phyloP scores from a whole-genome alignment of 1,140 invertebrate genomes.

The Linepithema humile region DNA sequence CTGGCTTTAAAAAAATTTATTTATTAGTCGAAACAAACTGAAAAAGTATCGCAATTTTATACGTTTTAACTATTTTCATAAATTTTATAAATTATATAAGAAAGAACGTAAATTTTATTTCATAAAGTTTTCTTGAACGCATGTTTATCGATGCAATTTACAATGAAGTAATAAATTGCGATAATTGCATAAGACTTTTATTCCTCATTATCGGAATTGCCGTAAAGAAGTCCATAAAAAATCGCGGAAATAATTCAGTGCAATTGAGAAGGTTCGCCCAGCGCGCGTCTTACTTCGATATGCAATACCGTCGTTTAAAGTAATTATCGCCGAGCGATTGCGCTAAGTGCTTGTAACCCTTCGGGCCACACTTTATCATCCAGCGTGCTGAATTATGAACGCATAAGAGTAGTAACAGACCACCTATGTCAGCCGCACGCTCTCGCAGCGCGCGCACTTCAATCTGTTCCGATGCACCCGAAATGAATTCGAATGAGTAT shows the following conservation, averaged over 20 bases:
- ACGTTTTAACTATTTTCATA: background rate
- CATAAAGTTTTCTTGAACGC: too few relatives aligned
- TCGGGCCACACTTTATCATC: background rate
- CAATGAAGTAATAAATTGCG: background rate
- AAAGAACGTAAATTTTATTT: background rate
- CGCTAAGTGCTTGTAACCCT: slow-evolving; percentile 1
- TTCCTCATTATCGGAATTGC: background rate
- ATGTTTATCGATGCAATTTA: too few relatives aligned
- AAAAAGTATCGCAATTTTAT: background rate
- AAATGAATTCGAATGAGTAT: slow-evolving; percentile 44
- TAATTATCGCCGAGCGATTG: background rate
- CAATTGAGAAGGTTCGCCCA: background rate
- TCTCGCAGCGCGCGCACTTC: background rate
- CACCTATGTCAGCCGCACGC: slow-evolving; percentile 18
- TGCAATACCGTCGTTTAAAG: slow-evolving; percentile 6
- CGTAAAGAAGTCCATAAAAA: background rate
- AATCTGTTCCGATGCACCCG: slow-evolving; percentile 12
- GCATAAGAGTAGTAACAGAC: slow-evolving; percentile 23
- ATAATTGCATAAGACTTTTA: background rate
- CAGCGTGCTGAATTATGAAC: slow-evolving; percentile 20
- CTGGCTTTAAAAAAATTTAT: slow-evolving; percentile 2
- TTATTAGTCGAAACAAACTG: background rate
- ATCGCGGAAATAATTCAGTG: slow-evolving; percentile 2
- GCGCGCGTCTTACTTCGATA: slow-evolving; percentile 8
- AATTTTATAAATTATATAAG: background rate